These are phyloP conservation scores for Dysdera silvatica DNA, from an alignment of 1,140 invertebrate species.

Conservation along the genomic window DNA sequence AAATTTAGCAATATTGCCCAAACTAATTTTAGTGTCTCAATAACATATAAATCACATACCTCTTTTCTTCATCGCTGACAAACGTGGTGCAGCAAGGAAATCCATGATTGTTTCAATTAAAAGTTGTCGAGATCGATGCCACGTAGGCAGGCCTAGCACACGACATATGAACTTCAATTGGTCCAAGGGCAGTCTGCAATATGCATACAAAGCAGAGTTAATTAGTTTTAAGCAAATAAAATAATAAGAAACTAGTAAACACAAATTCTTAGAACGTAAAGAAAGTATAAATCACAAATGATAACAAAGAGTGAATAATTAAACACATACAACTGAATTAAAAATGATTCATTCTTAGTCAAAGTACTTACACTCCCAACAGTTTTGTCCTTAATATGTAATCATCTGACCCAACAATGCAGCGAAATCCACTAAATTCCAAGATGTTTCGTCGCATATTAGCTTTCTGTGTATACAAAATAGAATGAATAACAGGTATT, in stretches of 20 bases:
- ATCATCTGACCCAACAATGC: slow-evolving; percentile 1
- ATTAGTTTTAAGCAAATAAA: too few relatives aligned
- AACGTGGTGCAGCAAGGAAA: slow-evolving; percentile 18
- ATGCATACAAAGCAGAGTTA: neutral
- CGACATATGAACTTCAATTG: slow-evolving; percentile 17
- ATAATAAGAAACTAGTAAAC: too few relatives aligned
- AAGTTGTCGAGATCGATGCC: slow-evolving; percentile 22
- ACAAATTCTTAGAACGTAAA: too few relatives aligned
- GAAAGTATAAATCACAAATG: too few relatives aligned
- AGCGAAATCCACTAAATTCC: slow-evolving; percentile 20
- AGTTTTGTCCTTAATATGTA: slow-evolving; percentile 18
- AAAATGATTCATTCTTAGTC: neutral
- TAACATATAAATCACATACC: too few relatives aligned
- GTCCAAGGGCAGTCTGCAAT: slow-evolving; percentile 7
- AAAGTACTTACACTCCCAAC: slow-evolving; percentile 14
- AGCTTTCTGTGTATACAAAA: neutral
- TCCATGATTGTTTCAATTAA: slow-evolving; percentile 23
- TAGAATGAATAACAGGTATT: neutral
- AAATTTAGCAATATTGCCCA: too few relatives aligned
- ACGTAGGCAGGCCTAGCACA: slow-evolving; percentile 19
- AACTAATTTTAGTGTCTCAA: too few relatives aligned
- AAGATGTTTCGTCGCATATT: slow-evolving; percentile 20
- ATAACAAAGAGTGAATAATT: neutral
- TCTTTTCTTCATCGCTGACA: slow-evolving; percentile 25
- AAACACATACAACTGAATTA: neutral